phyloP scores from a whole-genome alignment of 2,797 vertebrate genomes.

The Heterohyrax brucei region DNA sequence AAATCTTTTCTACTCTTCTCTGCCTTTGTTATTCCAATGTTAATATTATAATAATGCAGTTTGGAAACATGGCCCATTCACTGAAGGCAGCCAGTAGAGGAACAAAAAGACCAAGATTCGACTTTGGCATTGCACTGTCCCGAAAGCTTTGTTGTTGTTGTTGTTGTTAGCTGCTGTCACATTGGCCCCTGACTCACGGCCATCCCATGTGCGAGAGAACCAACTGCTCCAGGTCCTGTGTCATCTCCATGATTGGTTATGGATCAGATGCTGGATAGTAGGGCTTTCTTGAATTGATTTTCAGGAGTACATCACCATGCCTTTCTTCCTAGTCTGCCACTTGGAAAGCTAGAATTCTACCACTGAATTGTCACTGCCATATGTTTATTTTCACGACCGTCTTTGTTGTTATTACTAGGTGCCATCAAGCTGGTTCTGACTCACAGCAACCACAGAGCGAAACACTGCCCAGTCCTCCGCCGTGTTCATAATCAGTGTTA shows the following conservation, averaged over 20 bases:
- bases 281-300: neutral
- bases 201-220: neutral
- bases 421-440: too few species aligned
- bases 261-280: neutral
- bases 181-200: neutral
- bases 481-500: too few species aligned
- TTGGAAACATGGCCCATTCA: neutral
- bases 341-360: neutral
- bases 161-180: too few species aligned
- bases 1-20: slow-evolving; percentile 37
- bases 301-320: neutral
- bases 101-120: neutral
- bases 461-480: too few species aligned
- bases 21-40: neutral
- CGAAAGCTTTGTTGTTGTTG: neutral
- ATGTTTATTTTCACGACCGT: neutral
- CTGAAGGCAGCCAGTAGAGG: neutral
- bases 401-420: neutral
- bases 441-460: too few species aligned
- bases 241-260: neutral
- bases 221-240: neutral
- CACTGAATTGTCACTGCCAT: neutral
- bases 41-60: neutral
- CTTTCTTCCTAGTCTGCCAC: neutral
- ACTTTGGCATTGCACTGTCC: neutral